Evolutionary conservation across 2,888 invertebrate genomes (phyloP).

Genomic region (Leptarthrus brevirostris): DNA sequence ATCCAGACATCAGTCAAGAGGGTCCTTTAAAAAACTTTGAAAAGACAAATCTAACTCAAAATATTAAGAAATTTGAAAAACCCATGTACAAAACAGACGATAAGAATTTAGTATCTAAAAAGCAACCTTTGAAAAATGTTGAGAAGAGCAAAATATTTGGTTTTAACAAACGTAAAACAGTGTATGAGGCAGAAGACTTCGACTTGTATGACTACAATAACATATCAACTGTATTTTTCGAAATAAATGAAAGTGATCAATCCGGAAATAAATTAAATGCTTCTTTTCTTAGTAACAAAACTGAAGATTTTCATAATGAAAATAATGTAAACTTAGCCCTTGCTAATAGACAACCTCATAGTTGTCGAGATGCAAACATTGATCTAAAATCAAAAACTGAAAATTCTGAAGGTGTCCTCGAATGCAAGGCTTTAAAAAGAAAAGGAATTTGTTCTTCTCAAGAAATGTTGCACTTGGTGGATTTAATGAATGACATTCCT

Average conservation of each 20-base stretch:
- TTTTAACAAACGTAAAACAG: conserved; percentile 54
- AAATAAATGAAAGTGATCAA: conserved; percentile 53
- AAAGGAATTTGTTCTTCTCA: conserved; percentile 57
- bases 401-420: not conserved
- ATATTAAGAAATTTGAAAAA: conserved; percentile 54
- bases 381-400: conserved; percentile 45
- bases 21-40: conserved; percentile 12
- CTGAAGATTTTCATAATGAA: conserved; percentile 53
- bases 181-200: conserved; percentile 53
- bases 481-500: conserved; percentile 55
- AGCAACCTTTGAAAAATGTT: conserved; percentile 52
- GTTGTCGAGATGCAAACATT: not conserved
- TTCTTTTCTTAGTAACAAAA: conserved; percentile 33
- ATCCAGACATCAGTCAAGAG: not conserved
- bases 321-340: conserved; percentile 52
- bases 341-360: conserved; percentile 8
- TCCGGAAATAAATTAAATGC: conserved; percentile 44
- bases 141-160: conserved; percentile 55
- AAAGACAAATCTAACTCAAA: conserved; percentile 40
- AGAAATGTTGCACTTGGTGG: conserved; percentile 56
- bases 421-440: conserved; percentile 51
- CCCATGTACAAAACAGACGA: conserved; percentile 53
- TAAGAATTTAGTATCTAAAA: conserved; percentile 55
- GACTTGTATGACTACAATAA: conserved; percentile 53
- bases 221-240: conserved; percentile 55